Evolutionary conservation across 2,888 invertebrate genomes (phyloP).

Genomic region (Scaptodrosophila latifasciaeformis): DNA sequence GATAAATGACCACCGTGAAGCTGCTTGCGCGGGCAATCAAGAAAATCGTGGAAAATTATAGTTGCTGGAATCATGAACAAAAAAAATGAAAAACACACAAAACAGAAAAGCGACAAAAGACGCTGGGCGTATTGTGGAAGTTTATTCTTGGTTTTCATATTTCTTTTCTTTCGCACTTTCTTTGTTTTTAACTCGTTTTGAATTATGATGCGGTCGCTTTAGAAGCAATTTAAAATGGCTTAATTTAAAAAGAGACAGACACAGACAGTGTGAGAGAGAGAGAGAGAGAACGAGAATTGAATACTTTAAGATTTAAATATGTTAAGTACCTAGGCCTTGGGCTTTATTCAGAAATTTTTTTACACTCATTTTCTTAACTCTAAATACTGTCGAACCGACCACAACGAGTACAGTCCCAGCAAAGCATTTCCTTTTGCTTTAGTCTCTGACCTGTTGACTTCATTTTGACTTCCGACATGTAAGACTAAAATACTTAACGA

Average conservation of each 20-base stretch:
- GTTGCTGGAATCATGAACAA: conserved; percentile 43
- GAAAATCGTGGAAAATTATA: conserved; percentile 63
- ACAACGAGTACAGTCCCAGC: no score
- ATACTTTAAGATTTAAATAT: no score
- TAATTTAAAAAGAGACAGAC: no score
- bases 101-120: conserved; percentile 31
- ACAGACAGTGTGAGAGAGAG: no score
- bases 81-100: conserved; percentile 9
- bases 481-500: conserved; percentile 44
- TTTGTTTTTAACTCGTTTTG: background rate
- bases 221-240: conserved; percentile 3
- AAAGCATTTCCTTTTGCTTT: no score
- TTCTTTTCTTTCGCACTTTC: conserved; percentile 19
- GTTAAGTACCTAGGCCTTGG: conserved; percentile 35
- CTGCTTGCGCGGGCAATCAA: conserved; percentile 51
- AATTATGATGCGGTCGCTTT: background rate
- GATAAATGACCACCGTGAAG: conserved; percentile 56
- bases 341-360: conserved; percentile 52
- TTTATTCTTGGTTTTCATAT: conserved; percentile 10
- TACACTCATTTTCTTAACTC: conserved; percentile 50
- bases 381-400: no score
- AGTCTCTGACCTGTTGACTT: no score
- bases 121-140: background rate
- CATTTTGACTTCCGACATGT: no score
- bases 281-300: no score